Conservation (phyloP, 2,113 vertebrate species). For the Peromyscus californicus region DNA sequence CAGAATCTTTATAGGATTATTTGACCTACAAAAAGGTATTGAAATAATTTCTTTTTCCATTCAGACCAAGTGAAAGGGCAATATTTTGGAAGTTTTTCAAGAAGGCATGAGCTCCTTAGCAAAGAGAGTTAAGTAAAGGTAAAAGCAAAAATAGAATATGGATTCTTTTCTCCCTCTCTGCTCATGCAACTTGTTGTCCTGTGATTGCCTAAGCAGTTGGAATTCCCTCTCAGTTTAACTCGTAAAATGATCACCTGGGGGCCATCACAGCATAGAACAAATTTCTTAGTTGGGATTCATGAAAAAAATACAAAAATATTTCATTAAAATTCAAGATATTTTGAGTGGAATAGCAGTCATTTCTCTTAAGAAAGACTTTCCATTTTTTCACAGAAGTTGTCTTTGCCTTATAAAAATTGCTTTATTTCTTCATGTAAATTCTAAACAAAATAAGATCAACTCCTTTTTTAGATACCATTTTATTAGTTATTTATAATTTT, state of each 20-base stretch:
- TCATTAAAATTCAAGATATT: constrained; percentile 10
- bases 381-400: background rate
- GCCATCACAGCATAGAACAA: background rate
- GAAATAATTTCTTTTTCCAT: constrained; percentile 64
- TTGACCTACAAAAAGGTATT: constrained; percentile 75
- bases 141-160: constrained; percentile 24
- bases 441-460: constrained; percentile 16
- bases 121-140: constrained; percentile 34
- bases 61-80: constrained; percentile 52
- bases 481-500: background rate
- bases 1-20: constrained; percentile 55
- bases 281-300: background rate
- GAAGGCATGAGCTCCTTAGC: constrained; percentile 43
- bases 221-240: background rate
- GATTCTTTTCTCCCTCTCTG: constrained; percentile 48
- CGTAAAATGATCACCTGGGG: background rate
- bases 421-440: background rate
- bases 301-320: background rate
- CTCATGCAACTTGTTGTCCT: background rate
- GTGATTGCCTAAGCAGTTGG: background rate
- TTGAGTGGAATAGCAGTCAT: background rate
- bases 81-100: constrained; percentile 68
- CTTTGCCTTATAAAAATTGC: background rate
- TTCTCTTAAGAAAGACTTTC: background rate
- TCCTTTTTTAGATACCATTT: background rate